These are phyloP conservation scores for Channa maculata DNA, from an alignment of 2,113 vertebrate genomes.

Conservation along the genomic window DNA sequence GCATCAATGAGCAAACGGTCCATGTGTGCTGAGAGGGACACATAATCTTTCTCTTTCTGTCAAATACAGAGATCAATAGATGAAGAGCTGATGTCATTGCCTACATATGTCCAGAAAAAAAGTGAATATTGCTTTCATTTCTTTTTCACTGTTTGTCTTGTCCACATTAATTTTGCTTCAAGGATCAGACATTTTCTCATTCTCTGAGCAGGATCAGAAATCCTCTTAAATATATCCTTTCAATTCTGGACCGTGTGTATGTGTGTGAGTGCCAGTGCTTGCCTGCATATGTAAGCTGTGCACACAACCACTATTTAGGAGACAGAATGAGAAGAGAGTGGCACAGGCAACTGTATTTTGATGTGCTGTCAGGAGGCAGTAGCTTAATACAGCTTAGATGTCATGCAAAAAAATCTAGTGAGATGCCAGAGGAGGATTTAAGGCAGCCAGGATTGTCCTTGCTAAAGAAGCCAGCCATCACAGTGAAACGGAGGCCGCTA, in stretches of 20 bases:
- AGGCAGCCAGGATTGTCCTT: conserved; percentile 64
- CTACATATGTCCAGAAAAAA: conserved; percentile 29
- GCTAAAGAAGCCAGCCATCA: conserved; percentile 57
- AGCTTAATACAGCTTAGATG: conserved; percentile 74
- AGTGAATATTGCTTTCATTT: conserved; percentile 43
- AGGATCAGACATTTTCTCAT: conserved; percentile 59
- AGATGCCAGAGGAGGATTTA: conserved; percentile 70
- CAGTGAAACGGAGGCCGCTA: conserved; percentile 52
- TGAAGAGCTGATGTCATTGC: conserved; percentile 38
- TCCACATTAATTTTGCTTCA: conserved; percentile 51
- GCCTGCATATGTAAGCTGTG: conserved; percentile 50
- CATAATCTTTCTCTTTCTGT: conserved; percentile 64
- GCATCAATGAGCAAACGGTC: conserved; percentile 79
- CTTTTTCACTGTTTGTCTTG: conserved; percentile 25
- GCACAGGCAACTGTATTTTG: conserved; percentile 58
- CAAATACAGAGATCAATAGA: conserved; percentile 63
- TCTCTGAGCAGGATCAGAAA: conserved; percentile 64
- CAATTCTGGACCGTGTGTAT: conserved; percentile 34
- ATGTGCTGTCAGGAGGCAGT: conserved; percentile 70
- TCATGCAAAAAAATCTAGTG: conserved; percentile 58
- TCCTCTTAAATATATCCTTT: conserved; percentile 74
- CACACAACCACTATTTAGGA: conserved; percentile 57
- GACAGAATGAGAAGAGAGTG: conserved; percentile 64
- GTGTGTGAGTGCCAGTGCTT: conserved; percentile 8
- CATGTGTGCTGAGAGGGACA: conserved; percentile 55